These are phyloP conservation scores for Spheniscus mendiculus DNA, from an alignment of 2,113 vertebrate genomes.

Conservation along the genomic window DNA sequence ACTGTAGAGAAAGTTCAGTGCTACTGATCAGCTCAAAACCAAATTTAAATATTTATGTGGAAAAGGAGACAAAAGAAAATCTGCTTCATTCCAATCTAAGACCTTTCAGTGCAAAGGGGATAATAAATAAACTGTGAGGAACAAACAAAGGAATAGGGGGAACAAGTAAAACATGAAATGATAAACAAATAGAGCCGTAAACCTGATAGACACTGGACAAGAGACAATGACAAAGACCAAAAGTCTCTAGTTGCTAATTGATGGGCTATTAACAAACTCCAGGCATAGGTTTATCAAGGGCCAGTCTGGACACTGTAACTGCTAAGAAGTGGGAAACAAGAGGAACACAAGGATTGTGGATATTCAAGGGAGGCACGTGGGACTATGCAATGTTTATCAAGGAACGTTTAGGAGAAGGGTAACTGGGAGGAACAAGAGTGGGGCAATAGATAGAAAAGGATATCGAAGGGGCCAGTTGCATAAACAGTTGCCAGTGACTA, in stretches of 20 bases:
- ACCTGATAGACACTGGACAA: neutral
- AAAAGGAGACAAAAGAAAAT: neutral
- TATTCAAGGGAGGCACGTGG: neutral
- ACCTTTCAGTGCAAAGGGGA: neutral
- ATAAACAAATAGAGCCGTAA: neutral
- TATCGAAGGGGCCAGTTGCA: neutral
- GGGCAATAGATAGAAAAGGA: accelerated
- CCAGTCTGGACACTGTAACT: neutral
- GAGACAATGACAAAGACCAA: neutral
- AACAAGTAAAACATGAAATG: neutral
- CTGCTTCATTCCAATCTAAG: neutral
- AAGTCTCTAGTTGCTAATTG: neutral
- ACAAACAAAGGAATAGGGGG: neutral
- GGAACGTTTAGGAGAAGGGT: neutral
- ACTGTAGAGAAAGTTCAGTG: neutral
- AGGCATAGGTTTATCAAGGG: neutral
- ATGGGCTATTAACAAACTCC: neutral
- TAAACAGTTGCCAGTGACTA: neutral
- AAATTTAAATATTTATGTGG: neutral
- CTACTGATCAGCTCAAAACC: neutral
- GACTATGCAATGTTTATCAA: neutral
- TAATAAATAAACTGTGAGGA: neutral
- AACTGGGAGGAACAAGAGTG: neutral
- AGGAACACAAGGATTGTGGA: accelerated
- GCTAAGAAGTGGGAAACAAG: neutral